Percentiles rank a stretch among this genome's conserved stretches.
phyloP scores from a whole-genome alignment of 35 echinoderm and acorn worm genomes.

The Apostichopus japonicus region DNA sequence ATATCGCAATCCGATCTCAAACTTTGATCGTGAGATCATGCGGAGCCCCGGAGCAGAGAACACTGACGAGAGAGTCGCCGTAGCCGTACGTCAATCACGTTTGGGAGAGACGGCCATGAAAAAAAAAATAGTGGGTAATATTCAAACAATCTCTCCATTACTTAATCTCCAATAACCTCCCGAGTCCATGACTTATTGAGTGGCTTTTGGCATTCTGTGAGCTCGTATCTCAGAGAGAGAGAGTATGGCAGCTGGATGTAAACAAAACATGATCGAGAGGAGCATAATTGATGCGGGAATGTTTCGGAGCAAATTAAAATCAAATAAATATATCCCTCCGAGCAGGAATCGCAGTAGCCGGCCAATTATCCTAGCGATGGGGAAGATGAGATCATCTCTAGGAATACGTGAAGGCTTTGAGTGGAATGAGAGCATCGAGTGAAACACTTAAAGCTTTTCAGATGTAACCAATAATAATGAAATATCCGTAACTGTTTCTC shows the following conservation, averaged over 20 bases:
- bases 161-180: background rate
- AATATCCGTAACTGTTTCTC: too few species aligned
- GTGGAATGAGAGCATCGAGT: too few species aligned
- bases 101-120: too few species aligned
- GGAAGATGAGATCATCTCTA: too few species aligned
- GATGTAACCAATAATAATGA: too few species aligned
- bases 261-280: background rate
- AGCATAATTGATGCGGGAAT: background rate
- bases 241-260: background rate
- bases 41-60: background rate
- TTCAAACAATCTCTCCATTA: background rate
- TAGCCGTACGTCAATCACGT: too few species aligned
- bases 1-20: background rate
- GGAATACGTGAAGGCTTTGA: too few species aligned
- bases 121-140: background rate
- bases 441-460: too few species aligned
- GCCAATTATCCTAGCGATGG: too few species aligned
- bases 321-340: background rate
- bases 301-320: background rate
- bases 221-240: too few species aligned
- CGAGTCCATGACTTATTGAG: background rate
- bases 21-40: background rate
- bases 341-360: background rate
- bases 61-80: too few species aligned
- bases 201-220: background rate